Evolutionary conservation across 2,888 invertebrate species (phyloP).

Genomic region (Incurvaria masculella): DNA sequence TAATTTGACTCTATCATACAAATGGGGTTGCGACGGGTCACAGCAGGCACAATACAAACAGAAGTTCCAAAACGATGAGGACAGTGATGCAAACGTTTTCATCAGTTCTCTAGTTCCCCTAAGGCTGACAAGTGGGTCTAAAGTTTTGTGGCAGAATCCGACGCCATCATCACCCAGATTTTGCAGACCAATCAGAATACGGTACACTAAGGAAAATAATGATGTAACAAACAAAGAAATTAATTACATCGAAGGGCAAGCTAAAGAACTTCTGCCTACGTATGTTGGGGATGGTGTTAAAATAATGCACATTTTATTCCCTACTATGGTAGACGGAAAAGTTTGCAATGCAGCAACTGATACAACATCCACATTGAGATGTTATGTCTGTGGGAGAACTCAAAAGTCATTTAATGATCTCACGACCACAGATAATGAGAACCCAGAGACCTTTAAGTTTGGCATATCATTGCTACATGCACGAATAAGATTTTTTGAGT

Average conservation of each 20-base stretch:
- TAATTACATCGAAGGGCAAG: slow-evolving; percentile 7
- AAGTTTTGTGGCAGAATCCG: no score
- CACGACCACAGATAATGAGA: slow-evolving; percentile 2
- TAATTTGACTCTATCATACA: no score
- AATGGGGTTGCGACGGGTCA: no score
- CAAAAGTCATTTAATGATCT: slow-evolving; percentile 11
- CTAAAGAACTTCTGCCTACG: slow-evolving; percentile 4
- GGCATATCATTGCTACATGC: slow-evolving; percentile 6
- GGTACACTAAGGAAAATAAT: slow-evolving; percentile 14
- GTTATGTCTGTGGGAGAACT: slow-evolving; percentile 11
- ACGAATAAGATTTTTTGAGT: not conserved
- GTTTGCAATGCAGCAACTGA: slow-evolving; percentile 8
- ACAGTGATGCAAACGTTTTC: no score
- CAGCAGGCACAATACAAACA: no score
- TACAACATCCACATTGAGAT: slow-evolving; percentile 3
- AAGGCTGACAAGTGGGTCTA: no score
- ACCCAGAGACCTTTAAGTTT: slow-evolving; percentile 5
- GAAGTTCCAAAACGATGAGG: no score
- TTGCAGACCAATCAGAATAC: slow-evolving; percentile 13
- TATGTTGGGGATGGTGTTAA: no score
- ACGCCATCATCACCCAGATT: no score
- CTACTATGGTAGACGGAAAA: no score
- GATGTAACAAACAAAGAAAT: slow-evolving; percentile 15
- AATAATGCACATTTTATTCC: no score
- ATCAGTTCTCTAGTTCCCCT: no score